phyloP scores from a whole-genome alignment of 2,113 vertebrate species.

The Cinclus mexicanus region DNA sequence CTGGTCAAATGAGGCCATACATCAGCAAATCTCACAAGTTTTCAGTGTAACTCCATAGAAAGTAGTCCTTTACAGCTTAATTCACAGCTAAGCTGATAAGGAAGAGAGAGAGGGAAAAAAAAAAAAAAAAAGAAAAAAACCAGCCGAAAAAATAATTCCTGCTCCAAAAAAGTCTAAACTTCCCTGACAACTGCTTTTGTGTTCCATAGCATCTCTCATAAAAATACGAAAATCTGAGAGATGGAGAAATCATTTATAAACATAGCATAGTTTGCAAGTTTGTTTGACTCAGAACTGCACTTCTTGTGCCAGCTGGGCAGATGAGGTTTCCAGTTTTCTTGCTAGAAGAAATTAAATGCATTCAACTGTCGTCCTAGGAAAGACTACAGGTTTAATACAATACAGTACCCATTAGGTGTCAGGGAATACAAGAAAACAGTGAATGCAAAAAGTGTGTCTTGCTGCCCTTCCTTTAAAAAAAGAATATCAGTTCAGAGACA shows the following conservation, averaged over 20 bases:
- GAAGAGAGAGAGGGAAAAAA: background rate
- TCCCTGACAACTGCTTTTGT: background rate
- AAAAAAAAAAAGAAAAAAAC: background rate
- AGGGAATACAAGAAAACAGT: background rate
- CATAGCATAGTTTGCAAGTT: background rate
- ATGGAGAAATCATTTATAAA: background rate
- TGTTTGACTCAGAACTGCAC: background rate
- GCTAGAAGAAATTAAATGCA: background rate
- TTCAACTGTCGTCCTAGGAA: background rate
- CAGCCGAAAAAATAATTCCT: background rate
- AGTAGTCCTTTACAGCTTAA: background rate
- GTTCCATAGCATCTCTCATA: background rate
- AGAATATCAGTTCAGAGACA: background rate
- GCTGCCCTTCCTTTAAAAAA: background rate
- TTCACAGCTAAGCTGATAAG: background rate
- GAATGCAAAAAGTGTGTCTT: background rate
- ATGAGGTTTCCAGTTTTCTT: background rate
- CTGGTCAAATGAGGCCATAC: constrained; percentile 24
- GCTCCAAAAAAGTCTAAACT: background rate
- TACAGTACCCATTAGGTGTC: background rate
- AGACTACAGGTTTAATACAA: background rate
- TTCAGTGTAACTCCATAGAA: background rate
- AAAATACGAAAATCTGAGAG: background rate
- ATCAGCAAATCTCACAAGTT: background rate
- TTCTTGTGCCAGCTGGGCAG: background rate